Base-by-base conservation (phyloP, 2,888 invertebrate genomes). In the Corythucha ciliata region DNA sequence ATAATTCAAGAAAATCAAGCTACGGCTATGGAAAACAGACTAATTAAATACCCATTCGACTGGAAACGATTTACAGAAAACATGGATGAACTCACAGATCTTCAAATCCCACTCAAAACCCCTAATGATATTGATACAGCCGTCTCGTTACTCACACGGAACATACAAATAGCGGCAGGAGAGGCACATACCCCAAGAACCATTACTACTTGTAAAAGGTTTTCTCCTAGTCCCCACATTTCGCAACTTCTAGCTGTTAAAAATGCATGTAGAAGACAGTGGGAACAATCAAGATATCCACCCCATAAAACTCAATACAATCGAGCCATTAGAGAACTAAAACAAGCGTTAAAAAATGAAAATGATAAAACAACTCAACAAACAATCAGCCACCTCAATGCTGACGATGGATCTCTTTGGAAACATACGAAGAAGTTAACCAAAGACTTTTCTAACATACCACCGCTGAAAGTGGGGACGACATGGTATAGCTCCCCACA, bases 281-380 rank as follows among this genome's bases (percentile, higher is more conserved):
- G 48, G 48, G 37, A 37, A 37, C 32, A 14, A 3, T 7, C 37
- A 8, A 48, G 16, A 18, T 37, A 37, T 36, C 48, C 48, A 5
- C 7, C 24, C n/a, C 48, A 48, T 21, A 48, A 48, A 48, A 48
- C 48, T 16, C 6, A 21, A 5, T 34, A 34, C 21, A 46, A 46
- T 21, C 32, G 36, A 24, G 47, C 47, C 22, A 47, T 37, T 12
- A 6, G 34, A 20, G 47, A 47, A 24, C 47, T 46, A 20, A 45
- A 45, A 48, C 22, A 26, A 8, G 39, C 39, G 3, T 21, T 39
- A 5, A 22, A 20, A 39, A 6, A 6, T 8, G 39, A 21, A 39
- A 39, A 39, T 10, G 22, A 39, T 5, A n/a, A 1, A 2, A 4
- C 22, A 21, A 39, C 39, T 10, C 39, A 21, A 39, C 39, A 39